phyloP scores from a whole-genome alignment of 2,113 vertebrate genomes.

The Cisticola juncidis region DNA sequence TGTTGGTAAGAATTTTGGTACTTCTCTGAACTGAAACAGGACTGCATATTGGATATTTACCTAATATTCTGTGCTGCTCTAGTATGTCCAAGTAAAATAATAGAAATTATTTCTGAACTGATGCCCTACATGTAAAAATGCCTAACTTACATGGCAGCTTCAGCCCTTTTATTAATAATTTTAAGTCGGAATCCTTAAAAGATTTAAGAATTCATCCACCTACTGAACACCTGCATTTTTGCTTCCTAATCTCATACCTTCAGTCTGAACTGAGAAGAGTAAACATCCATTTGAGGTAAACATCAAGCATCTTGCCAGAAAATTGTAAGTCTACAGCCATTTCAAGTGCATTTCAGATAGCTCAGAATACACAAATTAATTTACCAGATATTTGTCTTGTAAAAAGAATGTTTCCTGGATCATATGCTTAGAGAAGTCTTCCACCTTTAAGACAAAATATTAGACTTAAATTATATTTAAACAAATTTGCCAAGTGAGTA shows the following conservation, averaged over 20 bases:
- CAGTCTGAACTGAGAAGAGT: not conserved
- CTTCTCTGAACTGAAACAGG: not conserved
- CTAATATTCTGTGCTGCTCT: not conserved
- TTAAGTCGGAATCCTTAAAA: not conserved
- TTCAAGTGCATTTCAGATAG: not conserved
- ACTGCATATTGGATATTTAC: not conserved
- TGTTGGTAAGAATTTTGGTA: not conserved
- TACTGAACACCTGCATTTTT: not conserved
- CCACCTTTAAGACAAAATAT: constrained; percentile 76
- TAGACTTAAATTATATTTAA: not conserved
- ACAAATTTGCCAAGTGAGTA: not conserved
- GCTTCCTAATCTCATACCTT: not conserved
- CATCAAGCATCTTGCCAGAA: not conserved
- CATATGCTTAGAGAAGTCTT: constrained; percentile 79
- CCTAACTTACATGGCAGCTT: not conserved
- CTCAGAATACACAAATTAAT: not conserved
- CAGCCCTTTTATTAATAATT: not conserved
- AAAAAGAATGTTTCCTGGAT: constrained; percentile 58
- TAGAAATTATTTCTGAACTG: not conserved
- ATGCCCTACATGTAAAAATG: not conserved
- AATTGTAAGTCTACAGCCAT: not conserved
- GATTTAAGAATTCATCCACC: not conserved
- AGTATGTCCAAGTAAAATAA: not conserved
- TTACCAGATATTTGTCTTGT: constrained; percentile 82
- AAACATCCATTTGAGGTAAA: not conserved